Percentiles rank a stretch among this genome's conserved stretches.
Evolutionary conservation across 1,140 invertebrate genomes (phyloP).

Genomic region (Brachionus calyciflorus): DNA sequence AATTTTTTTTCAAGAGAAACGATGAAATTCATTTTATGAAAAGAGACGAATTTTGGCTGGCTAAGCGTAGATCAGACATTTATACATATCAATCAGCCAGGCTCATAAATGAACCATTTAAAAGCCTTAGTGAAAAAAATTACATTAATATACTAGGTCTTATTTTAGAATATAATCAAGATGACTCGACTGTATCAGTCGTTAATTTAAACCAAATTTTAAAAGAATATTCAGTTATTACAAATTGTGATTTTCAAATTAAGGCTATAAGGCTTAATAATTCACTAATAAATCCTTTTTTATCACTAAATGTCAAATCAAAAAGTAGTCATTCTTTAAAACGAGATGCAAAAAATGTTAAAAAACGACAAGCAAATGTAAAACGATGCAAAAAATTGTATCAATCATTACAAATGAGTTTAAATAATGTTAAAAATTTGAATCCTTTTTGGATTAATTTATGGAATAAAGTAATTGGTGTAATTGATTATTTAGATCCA

Average conservation of each 20-base stretch:
- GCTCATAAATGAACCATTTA: slow-evolving; percentile 10
- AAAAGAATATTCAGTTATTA: background rate
- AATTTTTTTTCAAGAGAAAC: slow-evolving; percentile 28
- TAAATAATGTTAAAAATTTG: slow-evolving; percentile 24
- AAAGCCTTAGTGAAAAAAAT: background rate
- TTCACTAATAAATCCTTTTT: background rate
- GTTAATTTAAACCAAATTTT: slow-evolving; percentile 7
- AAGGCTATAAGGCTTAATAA: background rate
- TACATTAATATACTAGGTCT: slow-evolving; percentile 19
- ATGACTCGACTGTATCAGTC: slow-evolving; percentile 33
- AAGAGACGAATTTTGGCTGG: slow-evolving; percentile 41
- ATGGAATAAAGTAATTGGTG: slow-evolving; percentile 26
- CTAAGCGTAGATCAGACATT: background rate
- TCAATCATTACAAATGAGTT: background rate
- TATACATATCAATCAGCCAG: slow-evolving; percentile 38
- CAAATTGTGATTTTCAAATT: slow-evolving; percentile 14
- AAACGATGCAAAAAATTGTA: slow-evolving; percentile 4
- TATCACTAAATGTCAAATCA: slow-evolving; percentile 5
- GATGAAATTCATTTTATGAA: slow-evolving; percentile 40
- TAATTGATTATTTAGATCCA: slow-evolving; percentile 34
- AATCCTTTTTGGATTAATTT: slow-evolving; percentile 34
- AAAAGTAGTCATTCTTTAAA: slow-evolving; percentile 12
- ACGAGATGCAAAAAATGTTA: background rate
- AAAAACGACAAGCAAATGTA: background rate
- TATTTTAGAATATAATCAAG: slow-evolving; percentile 22